Percentiles rank a stretch among this genome's conserved stretches.
phyloP scores from a whole-genome alignment of 35 echinoderm and acorn worm genomes.

The Lytechinus pictus region DNA sequence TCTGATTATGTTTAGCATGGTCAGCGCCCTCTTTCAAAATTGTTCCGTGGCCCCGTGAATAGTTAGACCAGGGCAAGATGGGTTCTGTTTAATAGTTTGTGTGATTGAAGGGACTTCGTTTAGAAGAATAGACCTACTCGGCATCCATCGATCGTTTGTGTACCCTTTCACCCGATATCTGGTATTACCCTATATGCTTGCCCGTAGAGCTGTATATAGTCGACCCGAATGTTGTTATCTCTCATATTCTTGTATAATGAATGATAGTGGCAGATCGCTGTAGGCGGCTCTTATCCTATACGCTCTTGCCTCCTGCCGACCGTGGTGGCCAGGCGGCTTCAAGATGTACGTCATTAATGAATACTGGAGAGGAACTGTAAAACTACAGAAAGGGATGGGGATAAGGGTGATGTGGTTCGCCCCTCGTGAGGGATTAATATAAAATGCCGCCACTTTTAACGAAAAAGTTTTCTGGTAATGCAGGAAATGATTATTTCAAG shows the following conservation, averaged over 20 bases:
- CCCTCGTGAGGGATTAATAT: no score
- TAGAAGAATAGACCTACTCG: not conserved
- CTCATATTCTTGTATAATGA: not conserved
- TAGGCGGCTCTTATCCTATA: not conserved
- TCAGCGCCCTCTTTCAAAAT: no score
- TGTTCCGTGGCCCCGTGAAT: no score
- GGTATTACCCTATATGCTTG: not conserved
- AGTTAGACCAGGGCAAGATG: no score
- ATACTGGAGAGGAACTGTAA: not conserved
- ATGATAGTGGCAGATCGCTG: not conserved
- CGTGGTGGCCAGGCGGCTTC: not conserved
- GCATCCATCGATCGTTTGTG: not conserved
- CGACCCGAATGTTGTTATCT: not conserved
- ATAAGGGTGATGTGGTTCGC: no score
- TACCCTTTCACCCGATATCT: not conserved
- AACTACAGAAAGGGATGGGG: no score
- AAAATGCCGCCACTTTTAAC: no score
- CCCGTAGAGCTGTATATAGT: not conserved
- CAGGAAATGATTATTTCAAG: no score
- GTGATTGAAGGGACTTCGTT: no score
- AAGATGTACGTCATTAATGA: not conserved
- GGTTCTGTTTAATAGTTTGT: no score
- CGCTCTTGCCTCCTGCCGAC: not conserved
- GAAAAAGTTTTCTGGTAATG: no score
- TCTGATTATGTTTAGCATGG: no score